Conservation (phyloP, 2,113 vertebrate genomes). For the Struthidea cinerea region DNA sequence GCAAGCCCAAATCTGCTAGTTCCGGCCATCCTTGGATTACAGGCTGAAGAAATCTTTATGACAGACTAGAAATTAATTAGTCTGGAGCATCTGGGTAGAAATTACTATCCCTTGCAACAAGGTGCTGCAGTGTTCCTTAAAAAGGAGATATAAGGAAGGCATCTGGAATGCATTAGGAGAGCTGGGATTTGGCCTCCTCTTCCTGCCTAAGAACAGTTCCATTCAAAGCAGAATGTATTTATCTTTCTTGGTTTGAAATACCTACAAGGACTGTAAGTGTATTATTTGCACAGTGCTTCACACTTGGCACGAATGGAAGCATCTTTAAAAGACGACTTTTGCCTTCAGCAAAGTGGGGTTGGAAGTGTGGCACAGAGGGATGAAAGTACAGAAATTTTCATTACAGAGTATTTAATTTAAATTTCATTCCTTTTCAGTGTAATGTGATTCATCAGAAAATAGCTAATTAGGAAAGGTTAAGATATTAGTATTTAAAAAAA, state of each 20-base stretch:
- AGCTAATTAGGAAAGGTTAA: neutral
- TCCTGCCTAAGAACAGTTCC: neutral
- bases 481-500: neutral
- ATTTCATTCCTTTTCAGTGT: neutral
- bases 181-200: neutral
- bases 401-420: neutral
- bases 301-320: neutral
- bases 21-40: neutral
- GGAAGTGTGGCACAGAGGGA: neutral
- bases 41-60: neutral
- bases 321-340: neutral
- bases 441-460: neutral
- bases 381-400: neutral
- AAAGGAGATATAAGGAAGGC: neutral
- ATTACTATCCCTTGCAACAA: neutral
- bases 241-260: neutral
- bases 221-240: neutral
- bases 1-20: neutral
- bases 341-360: neutral
- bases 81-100: neutral
- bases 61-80: slow-evolving; percentile 37
- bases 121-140: neutral
- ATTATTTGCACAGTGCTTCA: neutral
- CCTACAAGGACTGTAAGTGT: too few species aligned
- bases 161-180: neutral